A percentile compares a stretch with the other conserved stretches of the same genome.
Conservation (phyloP, 2,888 invertebrate genomes). For the Acleris holmiana region DNA sequence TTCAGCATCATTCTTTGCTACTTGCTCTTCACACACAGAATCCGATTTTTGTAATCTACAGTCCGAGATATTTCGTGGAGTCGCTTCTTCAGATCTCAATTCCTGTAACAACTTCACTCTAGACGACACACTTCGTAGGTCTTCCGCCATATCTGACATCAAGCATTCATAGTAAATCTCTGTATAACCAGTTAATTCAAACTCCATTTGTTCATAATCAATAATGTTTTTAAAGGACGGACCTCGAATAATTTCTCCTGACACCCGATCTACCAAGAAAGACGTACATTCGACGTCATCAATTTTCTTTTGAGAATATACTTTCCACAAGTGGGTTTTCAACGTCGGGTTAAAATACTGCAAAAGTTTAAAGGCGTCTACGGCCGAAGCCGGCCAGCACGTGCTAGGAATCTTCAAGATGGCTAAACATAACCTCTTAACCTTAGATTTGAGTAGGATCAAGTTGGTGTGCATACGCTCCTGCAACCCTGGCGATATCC, state of each 20-base stretch:
- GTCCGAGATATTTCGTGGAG: conserved; percentile 54
- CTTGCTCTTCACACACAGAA: conserved; percentile 37
- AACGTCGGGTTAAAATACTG: conserved; percentile 74
- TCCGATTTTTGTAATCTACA: conserved; percentile 44
- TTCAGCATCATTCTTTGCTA: conserved; percentile 22
- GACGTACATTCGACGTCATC: conserved; percentile 63
- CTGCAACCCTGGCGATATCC: conserved; percentile 69
- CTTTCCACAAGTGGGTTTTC: conserved; percentile 66
- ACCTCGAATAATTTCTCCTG: conserved; percentile 72
- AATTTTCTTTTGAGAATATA: conserved; percentile 63
- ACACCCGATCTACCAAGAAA: conserved; percentile 68
- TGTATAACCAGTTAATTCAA: conserved; percentile 69
- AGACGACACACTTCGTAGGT: conserved; percentile 67
- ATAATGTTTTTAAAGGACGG: conserved; percentile 71
- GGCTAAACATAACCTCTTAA: conserved; percentile 70
- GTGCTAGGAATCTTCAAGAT: conserved; percentile 64
- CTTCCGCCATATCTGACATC: conserved; percentile 62
- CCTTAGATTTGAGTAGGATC: conserved; percentile 64
- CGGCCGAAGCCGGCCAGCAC: conserved; percentile 68
- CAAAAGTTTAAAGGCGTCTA: conserved; percentile 70
- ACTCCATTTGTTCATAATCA: conserved; percentile 73
- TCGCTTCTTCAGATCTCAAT: conserved; percentile 56
- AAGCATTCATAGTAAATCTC: conserved; percentile 74
- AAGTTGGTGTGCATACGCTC: conserved; percentile 68
- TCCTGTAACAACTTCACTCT: conserved; percentile 69